phyloP scores from a whole-genome alignment of 2,797 vertebrate genomes.

The Anomalospiza imberbis region DNA sequence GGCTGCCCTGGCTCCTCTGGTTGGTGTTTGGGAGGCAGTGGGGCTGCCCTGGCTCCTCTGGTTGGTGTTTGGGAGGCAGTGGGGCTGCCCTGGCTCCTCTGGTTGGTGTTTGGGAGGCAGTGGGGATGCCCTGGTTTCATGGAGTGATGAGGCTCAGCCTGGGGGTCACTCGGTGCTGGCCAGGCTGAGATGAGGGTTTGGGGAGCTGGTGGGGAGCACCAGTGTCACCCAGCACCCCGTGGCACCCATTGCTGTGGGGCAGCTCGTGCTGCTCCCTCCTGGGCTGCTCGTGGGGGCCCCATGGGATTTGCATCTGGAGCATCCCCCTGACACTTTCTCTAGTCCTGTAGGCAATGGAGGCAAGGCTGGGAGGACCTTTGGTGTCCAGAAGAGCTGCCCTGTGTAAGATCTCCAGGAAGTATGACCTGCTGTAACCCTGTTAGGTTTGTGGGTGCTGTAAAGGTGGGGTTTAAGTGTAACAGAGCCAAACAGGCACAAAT shows the following conservation, averaged over 20 bases:
- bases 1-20: too few species aligned
- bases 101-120: neutral
- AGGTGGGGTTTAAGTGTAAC: neutral
- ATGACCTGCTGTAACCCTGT: accelerated
- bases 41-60: too few species aligned
- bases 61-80: too few species aligned
- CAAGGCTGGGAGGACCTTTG: neutral
- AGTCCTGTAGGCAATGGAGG: neutral
- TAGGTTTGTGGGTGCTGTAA: neutral
- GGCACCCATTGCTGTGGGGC: neutral
- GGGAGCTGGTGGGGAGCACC: neutral
- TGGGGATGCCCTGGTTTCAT: neutral
- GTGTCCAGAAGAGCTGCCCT: neutral
- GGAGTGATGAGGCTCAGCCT: neutral
- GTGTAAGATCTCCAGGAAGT: neutral
- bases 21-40: too few species aligned
- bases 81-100: neutral
- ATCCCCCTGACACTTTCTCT: neutral
- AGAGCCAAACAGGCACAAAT: neutral
- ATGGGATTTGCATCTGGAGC: neutral
- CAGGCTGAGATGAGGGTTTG: neutral
- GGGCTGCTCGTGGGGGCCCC: accelerated
- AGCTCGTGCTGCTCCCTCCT: neutral
- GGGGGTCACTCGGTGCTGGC: neutral
- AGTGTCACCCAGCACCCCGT: accelerated